phyloP scores from a whole-genome alignment of 1,140 invertebrate genomes.

The Camponotus pennsylvanicus region DNA sequence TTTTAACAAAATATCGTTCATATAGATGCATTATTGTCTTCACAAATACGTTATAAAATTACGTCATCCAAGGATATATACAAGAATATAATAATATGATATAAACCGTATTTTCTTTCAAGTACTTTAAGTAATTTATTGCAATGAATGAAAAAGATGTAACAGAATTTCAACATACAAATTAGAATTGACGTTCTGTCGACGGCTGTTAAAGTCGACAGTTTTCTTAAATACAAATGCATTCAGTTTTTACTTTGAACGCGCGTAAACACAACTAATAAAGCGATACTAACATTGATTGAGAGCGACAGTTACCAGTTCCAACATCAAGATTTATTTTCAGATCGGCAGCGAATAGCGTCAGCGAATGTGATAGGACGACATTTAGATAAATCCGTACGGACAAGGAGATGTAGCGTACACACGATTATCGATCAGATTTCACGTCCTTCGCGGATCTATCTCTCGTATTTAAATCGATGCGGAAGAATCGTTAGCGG shows the following conservation, averaged over 20 bases:
- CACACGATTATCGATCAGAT: constrained; percentile 47
- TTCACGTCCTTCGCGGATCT: constrained; percentile 11
- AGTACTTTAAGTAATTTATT: not conserved
- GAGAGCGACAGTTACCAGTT: constrained; percentile 20
- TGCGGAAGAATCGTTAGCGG: constrained; percentile 40
- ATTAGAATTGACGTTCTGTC: not conserved
- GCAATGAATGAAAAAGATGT: not conserved
- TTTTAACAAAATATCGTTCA: constrained; percentile 15
- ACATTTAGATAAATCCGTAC: constrained; percentile 51
- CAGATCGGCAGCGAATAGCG: not conserved
- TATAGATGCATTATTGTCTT: not conserved
- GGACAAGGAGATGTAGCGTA: constrained; percentile 24
- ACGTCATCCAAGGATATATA: not conserved
- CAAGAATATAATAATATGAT: not conserved
- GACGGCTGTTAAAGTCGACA: too few species aligned
- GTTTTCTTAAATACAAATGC: constrained; percentile 22
- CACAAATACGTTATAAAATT: not conserved
- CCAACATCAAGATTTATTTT: constrained; percentile 30
- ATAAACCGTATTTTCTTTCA: constrained; percentile 1
- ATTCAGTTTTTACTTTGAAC: not conserved
- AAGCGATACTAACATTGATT: constrained; percentile 20
- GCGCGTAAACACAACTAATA: constrained; percentile 3
- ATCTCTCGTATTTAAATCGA: constrained; percentile 53
- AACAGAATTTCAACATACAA: not conserved
- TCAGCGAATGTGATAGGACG: not conserved